A percentile compares a stretch with the other conserved stretches of the same genome.
Conservation (phyloP, 1,140 invertebrate species). For the Pachyrhynchus sulphureomaculatus region DNA sequence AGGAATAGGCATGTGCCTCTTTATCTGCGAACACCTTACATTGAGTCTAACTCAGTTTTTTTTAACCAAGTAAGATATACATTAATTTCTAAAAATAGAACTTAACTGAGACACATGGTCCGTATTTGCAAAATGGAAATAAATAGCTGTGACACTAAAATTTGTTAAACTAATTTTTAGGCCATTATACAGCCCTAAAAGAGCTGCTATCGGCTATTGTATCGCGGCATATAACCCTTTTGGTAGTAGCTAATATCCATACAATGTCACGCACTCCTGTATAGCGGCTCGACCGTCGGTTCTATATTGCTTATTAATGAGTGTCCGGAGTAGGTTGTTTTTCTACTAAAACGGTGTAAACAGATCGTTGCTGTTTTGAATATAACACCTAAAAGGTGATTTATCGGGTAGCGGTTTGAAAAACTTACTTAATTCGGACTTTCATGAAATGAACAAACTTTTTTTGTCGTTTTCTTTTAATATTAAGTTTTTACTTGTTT, state of each 20-base stretch:
- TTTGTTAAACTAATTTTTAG: constrained; percentile 32
- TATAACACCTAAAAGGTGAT: constrained; percentile 3
- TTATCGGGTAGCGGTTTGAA: background rate
- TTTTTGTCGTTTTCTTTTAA: too few relatives aligned
- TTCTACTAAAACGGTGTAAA: constrained; percentile 1
- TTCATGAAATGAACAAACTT: too few relatives aligned
- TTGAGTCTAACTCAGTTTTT: too few relatives aligned
- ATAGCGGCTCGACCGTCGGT: constrained; percentile 26
- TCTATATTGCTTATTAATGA: constrained; percentile 44
- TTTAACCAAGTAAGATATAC: too few relatives aligned
- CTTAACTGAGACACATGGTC: too few relatives aligned
- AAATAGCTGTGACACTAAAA: constrained; percentile 28
- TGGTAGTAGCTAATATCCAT: constrained; percentile 42
- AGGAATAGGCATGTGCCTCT: too few relatives aligned
- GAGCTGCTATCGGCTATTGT: constrained; percentile 23
- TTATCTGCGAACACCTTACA: too few relatives aligned
- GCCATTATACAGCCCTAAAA: constrained; percentile 30
- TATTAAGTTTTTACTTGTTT: too few relatives aligned
- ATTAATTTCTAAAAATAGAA: too few relatives aligned
- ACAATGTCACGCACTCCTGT: constrained; percentile 41
- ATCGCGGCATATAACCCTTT: constrained; percentile 31
- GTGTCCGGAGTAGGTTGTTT: constrained; percentile 27
- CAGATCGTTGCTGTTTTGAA: background rate
- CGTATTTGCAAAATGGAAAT: constrained; percentile 1
- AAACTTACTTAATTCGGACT: too few relatives aligned